Conservation (phyloP, 2,113 vertebrate genomes). For the Zosterops pallidus region DNA sequence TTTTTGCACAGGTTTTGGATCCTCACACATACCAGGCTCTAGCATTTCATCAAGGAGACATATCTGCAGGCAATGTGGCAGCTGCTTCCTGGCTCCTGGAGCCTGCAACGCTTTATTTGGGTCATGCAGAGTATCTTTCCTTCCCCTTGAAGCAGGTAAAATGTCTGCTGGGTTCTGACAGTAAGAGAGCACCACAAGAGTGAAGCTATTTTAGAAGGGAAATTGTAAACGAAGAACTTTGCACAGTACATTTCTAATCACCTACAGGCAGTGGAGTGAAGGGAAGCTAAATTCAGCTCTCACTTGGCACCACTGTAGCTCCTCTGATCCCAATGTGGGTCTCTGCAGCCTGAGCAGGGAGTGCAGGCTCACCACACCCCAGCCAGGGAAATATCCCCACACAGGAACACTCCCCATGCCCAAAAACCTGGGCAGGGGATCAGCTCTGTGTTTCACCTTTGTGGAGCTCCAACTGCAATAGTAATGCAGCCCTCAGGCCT, state of each 20-base stretch:
- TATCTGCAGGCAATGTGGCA: constrained; percentile 44
- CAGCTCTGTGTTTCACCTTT: not conserved
- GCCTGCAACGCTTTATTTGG: constrained; percentile 29
- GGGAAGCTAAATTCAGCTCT: not conserved
- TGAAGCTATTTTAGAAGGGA: not conserved
- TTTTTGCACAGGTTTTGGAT: constrained; percentile 24
- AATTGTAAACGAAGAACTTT: not conserved
- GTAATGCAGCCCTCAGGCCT: not conserved
- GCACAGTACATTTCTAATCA: not conserved
- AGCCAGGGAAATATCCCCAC: not conserved
- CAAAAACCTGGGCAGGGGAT: not conserved
- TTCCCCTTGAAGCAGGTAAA: constrained; percentile 48
- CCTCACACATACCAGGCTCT: not conserved
- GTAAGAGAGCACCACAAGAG: not conserved
- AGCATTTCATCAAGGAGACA: constrained; percentile 26
- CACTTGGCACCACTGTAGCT: not conserved
- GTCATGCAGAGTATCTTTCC: not conserved
- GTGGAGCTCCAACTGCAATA: not conserved
- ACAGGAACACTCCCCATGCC: not conserved
- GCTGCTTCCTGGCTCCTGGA: constrained; percentile 34
- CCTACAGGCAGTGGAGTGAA: not conserved
- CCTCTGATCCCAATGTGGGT: not conserved
- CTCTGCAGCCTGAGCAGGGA: not conserved
- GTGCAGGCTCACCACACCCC: not conserved
- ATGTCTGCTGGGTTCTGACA: not conserved